Evolutionary conservation across 2,797 vertebrate species (phyloP), one percentile per base, ranked within the genome.

Genomic region (Syngnathus rostellatus): DNA sequence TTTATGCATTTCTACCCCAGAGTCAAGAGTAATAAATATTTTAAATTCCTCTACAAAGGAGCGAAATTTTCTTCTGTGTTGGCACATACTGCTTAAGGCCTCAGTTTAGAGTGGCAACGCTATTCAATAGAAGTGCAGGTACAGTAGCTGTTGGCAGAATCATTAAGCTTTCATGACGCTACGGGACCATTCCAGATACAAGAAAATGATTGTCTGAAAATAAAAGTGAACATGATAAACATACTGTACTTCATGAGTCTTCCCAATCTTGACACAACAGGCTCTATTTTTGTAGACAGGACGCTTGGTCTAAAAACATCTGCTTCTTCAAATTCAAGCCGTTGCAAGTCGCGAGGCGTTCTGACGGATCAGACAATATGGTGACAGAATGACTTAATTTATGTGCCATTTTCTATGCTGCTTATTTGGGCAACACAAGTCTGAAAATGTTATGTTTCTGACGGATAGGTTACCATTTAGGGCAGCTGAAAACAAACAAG

Each of bases 21-120:
- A 80, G 80, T 82, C 60, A 62, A 77, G 73, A 80, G 66, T 83
- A 82, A 86, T 84, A 77, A 83, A 88, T 89, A 83, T 86, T 88
- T 87, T 53, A 83, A 74, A 85, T 72, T 70, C 39, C 55, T 61
- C 68, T 63, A 84, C 76, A 81, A 81, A 76, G 72, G 57, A 81
- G 68, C 69, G 68, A 83, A 84, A 84, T 74, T 77, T 70, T 78
- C 70, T 67, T 76, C 76, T 68, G 66, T 75, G 75, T 83, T 72
- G 79, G 74, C 68, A 74, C 72, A 73, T 71, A 68, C 68, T 48
- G 72, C 69, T 76, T 70, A 69, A 70, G 73, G 72, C 63, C 31
- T 74, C 21, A 70, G 80, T 80, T 50, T 19, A 48, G 68, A 68
- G 12, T 54, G 50, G 43, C 64, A 72, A 31, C 65, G 65, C 4